Base-by-base conservation (phyloP, 2,888 invertebrate genomes). In the Nemapogon koenigi region DNA sequence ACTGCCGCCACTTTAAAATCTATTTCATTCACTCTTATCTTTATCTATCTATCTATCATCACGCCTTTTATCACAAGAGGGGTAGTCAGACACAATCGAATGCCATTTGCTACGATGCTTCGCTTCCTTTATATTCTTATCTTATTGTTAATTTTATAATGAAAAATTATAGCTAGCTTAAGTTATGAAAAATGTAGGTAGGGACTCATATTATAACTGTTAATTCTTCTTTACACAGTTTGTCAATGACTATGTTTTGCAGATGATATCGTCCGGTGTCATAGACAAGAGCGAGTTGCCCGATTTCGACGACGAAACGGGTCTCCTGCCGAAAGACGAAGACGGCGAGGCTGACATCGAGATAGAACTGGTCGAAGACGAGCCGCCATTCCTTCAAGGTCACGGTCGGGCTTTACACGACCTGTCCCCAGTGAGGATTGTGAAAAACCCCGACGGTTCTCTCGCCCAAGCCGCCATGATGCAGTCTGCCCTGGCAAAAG, bases 381-480 rank as follows among this genome's bases (percentile, higher is more conserved):
- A 99, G 59, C 94, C 99, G 0, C 94, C 98, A 0, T 99, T 99
- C 71, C 79, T 99, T 1, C 88, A 91, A 41, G 93, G 30, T n/a
- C 89, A 96, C 60, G 96, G 97, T 0, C 81, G 97, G 45, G 91
- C 94, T 0, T 67, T 94, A 1, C 91, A 95, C 47, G 97, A 97
- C 60, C 80, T 97, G 2, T 95, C 94, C 40, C 97, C 97, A 0
- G 96, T 97, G 2, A 75, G 90, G 46, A 97, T 98, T 46, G 95
- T 98, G 0, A 97, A 97, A 78, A 99, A 99, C 81, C 99, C 99
- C 0, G 99, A 99, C 64, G 99, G 99, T 0, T 97, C 97, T 0
- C 70, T 99, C 15, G 98, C 98, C 0, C 99, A 99, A 66, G 97
- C 99, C 0, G 99, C 99, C 0, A 97, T 99, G 94, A 99, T 97